Base-by-base conservation (phyloP, 2,797 vertebrate species). In the Sebastiscus tertius region DNA sequence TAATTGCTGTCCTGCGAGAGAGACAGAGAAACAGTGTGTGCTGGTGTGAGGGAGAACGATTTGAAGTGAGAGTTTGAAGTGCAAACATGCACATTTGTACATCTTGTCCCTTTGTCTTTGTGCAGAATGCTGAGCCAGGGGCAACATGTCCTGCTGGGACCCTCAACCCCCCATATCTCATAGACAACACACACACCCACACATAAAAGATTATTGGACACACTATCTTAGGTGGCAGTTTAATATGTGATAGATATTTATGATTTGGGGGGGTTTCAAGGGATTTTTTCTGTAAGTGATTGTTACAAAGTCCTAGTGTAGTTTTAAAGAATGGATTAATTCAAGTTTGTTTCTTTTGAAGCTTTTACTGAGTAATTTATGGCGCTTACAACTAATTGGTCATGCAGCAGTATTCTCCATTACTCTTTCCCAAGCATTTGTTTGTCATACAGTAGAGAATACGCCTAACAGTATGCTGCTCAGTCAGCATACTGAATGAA, bases 81-180 rank as follows among this genome's bases (percentile, higher is more conserved):
- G 72, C 77, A 82, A 82, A 86, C 81, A 81, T 58, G 56, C 73
- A 80, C 76, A 39, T 84, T 82, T 81, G 71, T 68, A 77, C 76
- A 74, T 77, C 61, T 78, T 34, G 70, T 86, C 77, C 67, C 72
- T 34, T 64, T 36, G 72, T 65, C 67, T 85, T 81, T 77, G 59
- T 79, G 22, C 55, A 58, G 77, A 81, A 83, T 39, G 56, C 72
- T 73, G 64, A 82, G 61, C 82, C 73, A 56, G 55, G 66, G 71
- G 78, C 74, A 66, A 54, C 42, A 31, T 78, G 73, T 85, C 71
- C 59, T 75, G 24, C 31, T 46, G 65, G 69, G 61, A 76, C 71
- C 29, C 59, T 77, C 31, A 52, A 3, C 42, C 24, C 16, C 22
- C 18, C 58, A 24, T 39, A 29, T 70, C 55, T 66, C 63, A 61